Percentiles rank a stretch among this genome's conserved stretches.
phyloP scores from a whole-genome alignment of 2,113 vertebrate species.

The Cichladusa arquata region DNA sequence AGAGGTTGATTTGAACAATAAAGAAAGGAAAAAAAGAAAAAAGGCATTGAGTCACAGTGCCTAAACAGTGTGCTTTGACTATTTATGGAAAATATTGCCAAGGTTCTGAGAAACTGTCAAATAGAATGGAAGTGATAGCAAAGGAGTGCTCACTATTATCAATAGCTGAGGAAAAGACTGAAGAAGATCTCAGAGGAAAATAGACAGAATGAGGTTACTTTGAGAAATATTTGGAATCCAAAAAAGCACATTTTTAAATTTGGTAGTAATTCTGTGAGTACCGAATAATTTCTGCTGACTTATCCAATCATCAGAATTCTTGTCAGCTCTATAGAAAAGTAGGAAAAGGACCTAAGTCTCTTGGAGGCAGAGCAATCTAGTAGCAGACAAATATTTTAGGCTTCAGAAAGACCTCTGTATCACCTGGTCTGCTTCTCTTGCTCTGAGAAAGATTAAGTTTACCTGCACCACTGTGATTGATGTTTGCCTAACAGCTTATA shows the following conservation, averaged over 20 bases:
- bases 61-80: neutral
- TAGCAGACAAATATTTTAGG: neutral
- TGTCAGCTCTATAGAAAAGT: neutral
- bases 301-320: neutral
- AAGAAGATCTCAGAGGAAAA: neutral
- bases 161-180: neutral
- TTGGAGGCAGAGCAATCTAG: neutral
- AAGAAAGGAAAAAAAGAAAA: neutral
- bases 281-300: neutral
- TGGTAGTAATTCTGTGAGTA: neutral
- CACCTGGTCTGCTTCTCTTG: neutral
- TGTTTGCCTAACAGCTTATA: constrained; percentile 6
- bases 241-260: neutral
- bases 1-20: neutral
- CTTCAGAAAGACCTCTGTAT: neutral
- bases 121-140: neutral
- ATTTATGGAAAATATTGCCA: neutral
- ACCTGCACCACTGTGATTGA: neutral
- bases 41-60: neutral
- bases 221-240: neutral
- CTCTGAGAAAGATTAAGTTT: neutral
- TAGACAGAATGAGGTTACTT: neutral
- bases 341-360: neutral
- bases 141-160: neutral
- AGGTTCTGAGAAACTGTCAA: neutral